These are phyloP conservation scores for Aspidoscelis tigris DNA, from an alignment of 2,113 vertebrate species.

Conservation along the genomic window DNA sequence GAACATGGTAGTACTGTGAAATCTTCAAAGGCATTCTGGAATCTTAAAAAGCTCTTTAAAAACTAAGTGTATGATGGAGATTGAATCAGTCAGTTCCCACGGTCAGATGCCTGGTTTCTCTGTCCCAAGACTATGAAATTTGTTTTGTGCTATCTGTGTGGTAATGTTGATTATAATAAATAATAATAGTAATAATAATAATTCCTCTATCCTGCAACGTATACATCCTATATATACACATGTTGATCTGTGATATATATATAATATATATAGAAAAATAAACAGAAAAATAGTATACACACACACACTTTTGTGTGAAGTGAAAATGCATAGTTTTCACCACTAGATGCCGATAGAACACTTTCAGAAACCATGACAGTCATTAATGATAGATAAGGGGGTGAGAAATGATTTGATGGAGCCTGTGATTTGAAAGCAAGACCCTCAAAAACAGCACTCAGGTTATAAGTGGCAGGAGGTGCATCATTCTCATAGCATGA, in stretches of 20 bases:
- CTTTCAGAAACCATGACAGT: slow-evolving; percentile 1
- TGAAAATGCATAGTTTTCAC: slow-evolving; percentile 67
- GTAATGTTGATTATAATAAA: slow-evolving; percentile 12
- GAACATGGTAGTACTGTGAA: slow-evolving; percentile 28
- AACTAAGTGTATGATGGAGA: not conserved
- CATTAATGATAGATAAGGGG: slow-evolving; percentile 11
- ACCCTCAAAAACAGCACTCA: not conserved
- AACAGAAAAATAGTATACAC: slow-evolving; percentile 64
- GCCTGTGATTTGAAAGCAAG: not conserved
- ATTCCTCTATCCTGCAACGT: slow-evolving; percentile 63
- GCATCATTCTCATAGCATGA: not conserved
- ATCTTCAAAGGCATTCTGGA: not conserved
- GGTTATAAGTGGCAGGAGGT: not conserved
- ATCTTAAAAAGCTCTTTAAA: slow-evolving; percentile 13
- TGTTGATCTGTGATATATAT: slow-evolving; percentile 70
- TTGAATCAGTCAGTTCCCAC: slow-evolving; percentile 23
- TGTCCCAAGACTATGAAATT: not conserved
- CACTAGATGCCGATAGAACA: slow-evolving; percentile 65
- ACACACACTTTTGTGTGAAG: slow-evolving; percentile 39
- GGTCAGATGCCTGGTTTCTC: not conserved
- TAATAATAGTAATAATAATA: slow-evolving; percentile 14
- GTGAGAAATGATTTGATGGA: not conserved
- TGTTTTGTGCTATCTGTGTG: slow-evolving; percentile 16
- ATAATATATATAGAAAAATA: slow-evolving; percentile 20
- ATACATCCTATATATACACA: slow-evolving; percentile 75